Base-by-base conservation (phyloP, 64 coral and sea anemone genomes). In the Trachythela sp. region DNA sequence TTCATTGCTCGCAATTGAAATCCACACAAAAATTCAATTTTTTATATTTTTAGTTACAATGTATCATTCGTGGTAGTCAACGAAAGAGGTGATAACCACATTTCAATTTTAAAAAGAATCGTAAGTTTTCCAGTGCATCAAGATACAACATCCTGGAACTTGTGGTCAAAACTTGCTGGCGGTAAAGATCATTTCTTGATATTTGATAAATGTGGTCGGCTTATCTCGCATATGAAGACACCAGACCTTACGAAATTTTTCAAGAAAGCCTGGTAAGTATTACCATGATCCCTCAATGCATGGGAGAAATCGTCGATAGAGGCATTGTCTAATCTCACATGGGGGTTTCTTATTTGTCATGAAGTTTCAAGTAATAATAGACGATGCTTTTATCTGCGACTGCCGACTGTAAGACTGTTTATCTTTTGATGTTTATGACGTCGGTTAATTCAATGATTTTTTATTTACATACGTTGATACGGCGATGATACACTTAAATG, bases 81-180 rank as follows among this genome's bases (percentile, higher is more conserved):
- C 26, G 56, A 64, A 7, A 64, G 56, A 64, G 22, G 26, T n/a
- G 56, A 64, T 64, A 20, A 64, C 8, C 56, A 64, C 1, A n/a
- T n/a, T 22, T 64, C 56, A 64, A 2, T 9, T 24, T 6, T 89
- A 36, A 36, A 60, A 17, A 39, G 41, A 37, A 76, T 48, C 50
- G 85, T 92, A 3, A 48, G 56, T 13, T 89, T 93, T 26, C 92
- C 92, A 64, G 92, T 89, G 13, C 89, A 89, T 58, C 92, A 93
- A 86, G 92, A 93, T 31, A 59, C 83, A 54, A 17, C 29, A 24
- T 36, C 84, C 11, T 67, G 76, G 89, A 67, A 50, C 27, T 83
- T 88, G 36, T 86, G 88, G 92, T 59, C 48, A 89, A 20, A 36
- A 20, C 35, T 93, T 24, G 88, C 35, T 17, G 92, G 88, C 15